A percentile compares a stretch with the other conserved stretches of the same genome.
Conservation (phyloP, 2,888 invertebrate genomes). For the Himalopsyche anomala region DNA sequence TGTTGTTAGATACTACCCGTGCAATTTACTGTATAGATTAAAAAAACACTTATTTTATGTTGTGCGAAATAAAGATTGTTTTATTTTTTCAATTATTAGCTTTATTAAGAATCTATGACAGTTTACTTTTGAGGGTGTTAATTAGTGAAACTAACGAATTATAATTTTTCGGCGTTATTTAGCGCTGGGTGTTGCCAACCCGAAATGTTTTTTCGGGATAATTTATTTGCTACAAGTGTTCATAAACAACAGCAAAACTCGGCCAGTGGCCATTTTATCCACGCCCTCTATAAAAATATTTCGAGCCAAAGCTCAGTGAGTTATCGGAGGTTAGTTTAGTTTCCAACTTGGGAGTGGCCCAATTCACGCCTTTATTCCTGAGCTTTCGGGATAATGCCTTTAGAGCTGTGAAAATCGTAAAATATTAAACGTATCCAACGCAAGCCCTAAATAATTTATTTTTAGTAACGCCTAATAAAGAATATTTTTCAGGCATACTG, state of each 20-base stretch:
- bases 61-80: too few species aligned
- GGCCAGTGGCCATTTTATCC: slow-evolving; percentile 58
- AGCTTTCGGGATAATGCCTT: slow-evolving; percentile 44
- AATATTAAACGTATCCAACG: neutral
- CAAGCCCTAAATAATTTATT: slow-evolving; percentile 13
- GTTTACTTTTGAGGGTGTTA: neutral
- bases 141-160: slow-evolving; percentile 12
- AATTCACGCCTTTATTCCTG: slow-evolving; percentile 48
- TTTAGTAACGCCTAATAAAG: neutral
- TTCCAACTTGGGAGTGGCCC: slow-evolving; percentile 54
- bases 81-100: neutral
- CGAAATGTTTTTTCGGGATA: slow-evolving; percentile 58
- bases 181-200: slow-evolving; percentile 56
- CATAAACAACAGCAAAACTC: slow-evolving; percentile 62
- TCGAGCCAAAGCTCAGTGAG: slow-evolving; percentile 61
- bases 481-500: too few species aligned
- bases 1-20: too few species aligned
- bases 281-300: slow-evolving; percentile 66
- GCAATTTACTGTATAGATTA: too few species aligned
- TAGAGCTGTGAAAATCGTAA: slow-evolving; percentile 42
- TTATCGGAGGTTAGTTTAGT: slow-evolving; percentile 60
- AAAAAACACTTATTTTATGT: too few species aligned
- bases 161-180: slow-evolving; percentile 51
- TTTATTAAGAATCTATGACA: neutral
- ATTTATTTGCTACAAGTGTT: slow-evolving; percentile 64